These are phyloP conservation scores for Leuciscus waleckii DNA, from an alignment of 2,797 vertebrate species.

Conservation along the genomic window DNA sequence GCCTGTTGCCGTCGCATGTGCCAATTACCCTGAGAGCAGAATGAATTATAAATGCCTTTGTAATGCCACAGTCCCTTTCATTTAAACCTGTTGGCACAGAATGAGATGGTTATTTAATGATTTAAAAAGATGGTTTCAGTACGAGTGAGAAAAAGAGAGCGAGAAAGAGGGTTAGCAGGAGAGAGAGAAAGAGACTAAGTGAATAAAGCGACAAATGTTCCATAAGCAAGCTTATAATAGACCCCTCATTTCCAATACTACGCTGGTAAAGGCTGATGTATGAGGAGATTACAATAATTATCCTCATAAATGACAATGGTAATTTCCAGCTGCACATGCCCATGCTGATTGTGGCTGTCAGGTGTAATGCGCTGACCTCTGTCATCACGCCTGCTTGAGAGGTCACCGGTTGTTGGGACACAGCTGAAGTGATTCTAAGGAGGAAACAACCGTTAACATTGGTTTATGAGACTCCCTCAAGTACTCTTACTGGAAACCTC, in stretches of 20 bases:
- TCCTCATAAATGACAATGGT: slow-evolving; percentile 71
- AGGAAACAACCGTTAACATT: background rate
- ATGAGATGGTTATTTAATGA: slow-evolving; percentile 65
- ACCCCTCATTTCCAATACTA: slow-evolving; percentile 65
- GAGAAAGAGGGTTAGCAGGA: slow-evolving; percentile 25
- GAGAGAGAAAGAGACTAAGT: background rate
- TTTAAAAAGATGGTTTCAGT: slow-evolving; percentile 69
- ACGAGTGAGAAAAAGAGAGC: slow-evolving; percentile 29
- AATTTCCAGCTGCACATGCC: slow-evolving; percentile 72
- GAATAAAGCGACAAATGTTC: slow-evolving; percentile 62
- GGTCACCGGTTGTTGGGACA: slow-evolving; percentile 58
- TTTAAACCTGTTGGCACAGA: slow-evolving; percentile 65
- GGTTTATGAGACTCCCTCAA: background rate
- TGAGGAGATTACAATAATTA: slow-evolving; percentile 80
- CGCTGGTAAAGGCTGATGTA: slow-evolving; percentile 73
- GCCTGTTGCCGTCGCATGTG: slow-evolving; percentile 51
- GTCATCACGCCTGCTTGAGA: slow-evolving; percentile 57
- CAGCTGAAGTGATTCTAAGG: slow-evolving; percentile 42
- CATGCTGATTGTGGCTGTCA: slow-evolving; percentile 66
- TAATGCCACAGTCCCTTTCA: slow-evolving; percentile 59
- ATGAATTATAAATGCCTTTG: slow-evolving; percentile 70
- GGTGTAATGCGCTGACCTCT: slow-evolving; percentile 66
- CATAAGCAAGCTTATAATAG: slow-evolving; percentile 72
- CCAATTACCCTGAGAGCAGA: slow-evolving; percentile 68
- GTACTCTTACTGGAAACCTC: background rate